Evolutionary conservation across 2,888 invertebrate genomes (phyloP).

Genomic region (Ypsolopha scabrella): DNA sequence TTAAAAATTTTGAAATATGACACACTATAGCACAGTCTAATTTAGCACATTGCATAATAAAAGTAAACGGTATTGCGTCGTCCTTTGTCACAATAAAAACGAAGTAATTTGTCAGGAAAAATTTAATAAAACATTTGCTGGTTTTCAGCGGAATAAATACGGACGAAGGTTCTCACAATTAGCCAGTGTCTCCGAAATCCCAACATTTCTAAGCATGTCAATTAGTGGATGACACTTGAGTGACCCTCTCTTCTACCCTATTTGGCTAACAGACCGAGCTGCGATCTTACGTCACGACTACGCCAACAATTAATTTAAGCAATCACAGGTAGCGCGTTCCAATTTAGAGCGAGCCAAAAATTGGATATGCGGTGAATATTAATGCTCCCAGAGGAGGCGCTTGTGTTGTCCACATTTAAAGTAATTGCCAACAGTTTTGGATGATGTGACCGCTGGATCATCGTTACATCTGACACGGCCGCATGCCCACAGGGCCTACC

Average conservation of each 20-base stretch:
- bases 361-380: conserved; percentile 63
- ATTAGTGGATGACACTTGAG: conserved; percentile 1
- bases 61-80: neutral
- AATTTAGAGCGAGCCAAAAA: conserved; percentile 56
- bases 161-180: neutral
- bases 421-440: conserved; percentile 65
- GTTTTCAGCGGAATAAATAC: too few species aligned
- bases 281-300: conserved; percentile 14
- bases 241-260: neutral
- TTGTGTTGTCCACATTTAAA: conserved; percentile 67
- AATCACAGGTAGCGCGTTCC: conserved; percentile 44
- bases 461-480: conserved; percentile 47
- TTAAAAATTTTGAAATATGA: conserved; percentile 23
- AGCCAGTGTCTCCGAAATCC: conserved; percentile 3
- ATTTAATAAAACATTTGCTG: too few species aligned
- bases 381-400: conserved; percentile 57
- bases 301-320: conserved; percentile 33
- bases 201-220: neutral
- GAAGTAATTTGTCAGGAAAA: too few species aligned
- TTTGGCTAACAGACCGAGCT: neutral
- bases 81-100: neutral
- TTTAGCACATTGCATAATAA: conserved; percentile 8
- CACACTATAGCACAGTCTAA: conserved; percentile 11
- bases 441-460: conserved; percentile 51
- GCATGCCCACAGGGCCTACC: conserved; percentile 46